Evolutionary conservation across 2,797 vertebrate species (phyloP), one percentile per base, ranked within the genome.

Genomic region (Chelonia mydas): DNA sequence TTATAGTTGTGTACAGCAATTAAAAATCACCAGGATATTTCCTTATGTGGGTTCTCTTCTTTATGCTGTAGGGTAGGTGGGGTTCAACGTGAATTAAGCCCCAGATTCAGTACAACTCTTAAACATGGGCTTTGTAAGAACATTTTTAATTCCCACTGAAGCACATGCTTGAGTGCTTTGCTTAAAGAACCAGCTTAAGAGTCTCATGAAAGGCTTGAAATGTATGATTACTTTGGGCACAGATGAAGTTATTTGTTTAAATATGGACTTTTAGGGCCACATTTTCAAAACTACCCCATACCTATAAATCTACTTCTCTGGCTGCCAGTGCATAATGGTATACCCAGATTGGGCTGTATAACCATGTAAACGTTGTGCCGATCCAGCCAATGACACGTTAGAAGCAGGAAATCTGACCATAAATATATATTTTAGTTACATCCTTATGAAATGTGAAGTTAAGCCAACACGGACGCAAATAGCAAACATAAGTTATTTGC

Each of bases 161-260:
- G 9, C 0, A 0, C 2, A 13, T 53, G 13, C 0, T 1, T 31
- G 37, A 37, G n/a, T 50, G n/a, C 54, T 53, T 49, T 53, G 41
- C 1, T 53, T 37, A 2, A 72, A 23, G 49, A n/a, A 93, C 11
- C 16, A 1, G 41, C 81, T 68, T 11, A 19, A n/a, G 41, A 72
- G 11, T 11, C 47, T 72, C 61, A 11, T 50, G 33, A 83, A 55
- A 33, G 78, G 55, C 51, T 81, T 77, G 9, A 49, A 55, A 12
- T 47, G 49, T 4, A 21, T 0, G 8, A 25, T 5, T 7, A 33
- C 41, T 61, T 6, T 17, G 28, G 54, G 6, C 59, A 16, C 59
- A n/a, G 31, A n/a, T n/a, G 31, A 13, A 33, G 12, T 7, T 65
- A 33, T n/a, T 65, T 65, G n/a, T 41, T 33, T 82, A 9, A 54